A percentile compares a stretch with the other conserved stretches of the same genome.
Evolutionary conservation across 2,797 vertebrate species (phyloP).

Genomic region (Tauraco hartlaubi): DNA sequence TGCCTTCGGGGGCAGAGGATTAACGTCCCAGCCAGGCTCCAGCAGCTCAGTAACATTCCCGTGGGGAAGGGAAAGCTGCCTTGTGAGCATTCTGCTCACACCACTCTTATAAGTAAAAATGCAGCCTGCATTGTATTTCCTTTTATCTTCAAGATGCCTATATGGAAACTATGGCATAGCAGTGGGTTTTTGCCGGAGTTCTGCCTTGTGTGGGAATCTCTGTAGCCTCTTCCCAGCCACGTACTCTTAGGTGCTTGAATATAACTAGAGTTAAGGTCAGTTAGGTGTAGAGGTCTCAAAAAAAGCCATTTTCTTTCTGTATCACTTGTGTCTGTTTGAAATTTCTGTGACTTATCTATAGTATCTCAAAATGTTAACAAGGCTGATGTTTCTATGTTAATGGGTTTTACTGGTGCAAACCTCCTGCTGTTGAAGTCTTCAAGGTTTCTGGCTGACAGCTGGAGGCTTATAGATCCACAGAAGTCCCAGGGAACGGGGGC

Average conservation of each 20-base stretch:
- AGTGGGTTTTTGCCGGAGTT: neutral
- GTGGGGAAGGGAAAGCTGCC: neutral
- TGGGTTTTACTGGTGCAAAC: neutral
- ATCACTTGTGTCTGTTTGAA: neutral
- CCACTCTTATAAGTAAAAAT: neutral
- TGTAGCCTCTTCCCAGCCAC: neutral
- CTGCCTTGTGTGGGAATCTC: neutral
- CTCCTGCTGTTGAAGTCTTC: neutral
- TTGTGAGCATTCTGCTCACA: neutral
- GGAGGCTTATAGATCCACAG: accelerated
- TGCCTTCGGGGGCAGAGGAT: neutral
- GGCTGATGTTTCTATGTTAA: accelerated
- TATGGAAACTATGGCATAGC: neutral
- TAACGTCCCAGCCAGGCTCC: neutral
- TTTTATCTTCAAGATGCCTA: neutral
- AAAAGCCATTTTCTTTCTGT: neutral
- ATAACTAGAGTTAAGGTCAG: neutral
- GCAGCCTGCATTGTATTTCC: neutral
- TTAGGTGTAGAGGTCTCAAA: neutral
- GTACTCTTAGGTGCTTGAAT: neutral
- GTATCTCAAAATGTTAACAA: neutral
- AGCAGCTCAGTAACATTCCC: neutral
- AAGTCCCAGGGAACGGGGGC: neutral
- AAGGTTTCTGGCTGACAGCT: neutral
- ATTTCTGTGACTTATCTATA: neutral